phyloP scores from a whole-genome alignment of 2,888 invertebrate species.

The Mesorhabditis spiculigera region DNA sequence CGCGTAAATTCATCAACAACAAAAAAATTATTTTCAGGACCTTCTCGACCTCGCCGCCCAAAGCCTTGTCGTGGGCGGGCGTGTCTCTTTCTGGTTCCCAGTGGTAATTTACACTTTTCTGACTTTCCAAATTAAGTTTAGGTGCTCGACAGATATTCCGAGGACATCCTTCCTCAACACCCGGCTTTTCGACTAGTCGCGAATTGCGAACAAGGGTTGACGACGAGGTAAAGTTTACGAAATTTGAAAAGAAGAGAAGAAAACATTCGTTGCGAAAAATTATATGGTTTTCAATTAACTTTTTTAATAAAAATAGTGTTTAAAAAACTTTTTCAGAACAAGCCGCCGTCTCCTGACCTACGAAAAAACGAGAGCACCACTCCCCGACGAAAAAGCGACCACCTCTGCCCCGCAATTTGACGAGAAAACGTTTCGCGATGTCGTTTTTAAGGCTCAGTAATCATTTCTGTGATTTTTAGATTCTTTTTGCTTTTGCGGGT shows the following conservation, averaged over 20 bases:
- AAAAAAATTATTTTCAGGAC: slow-evolving; percentile 64
- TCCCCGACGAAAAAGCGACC: neutral
- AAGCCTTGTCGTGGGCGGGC: slow-evolving; percentile 73
- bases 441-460: neutral
- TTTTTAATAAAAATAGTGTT: neutral
- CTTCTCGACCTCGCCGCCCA: slow-evolving; percentile 78
- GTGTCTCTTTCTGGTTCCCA: slow-evolving; percentile 93
- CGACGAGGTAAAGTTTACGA: slow-evolving; percentile 15
- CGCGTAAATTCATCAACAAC: neutral
- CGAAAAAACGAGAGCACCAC: slow-evolving; percentile 32
- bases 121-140: neutral
- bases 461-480: neutral
- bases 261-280: slow-evolving; percentile 14
- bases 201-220: slow-evolving; percentile 85
- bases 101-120: slow-evolving; percentile 60
- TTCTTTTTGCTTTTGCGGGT: neutral
- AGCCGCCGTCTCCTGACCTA: slow-evolving; percentile 40
- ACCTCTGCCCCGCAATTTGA: neutral
- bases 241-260: neutral
- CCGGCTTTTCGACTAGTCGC: slow-evolving; percentile 74
- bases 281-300: slow-evolving; percentile 14
- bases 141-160: slow-evolving; percentile 58
- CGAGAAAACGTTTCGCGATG: neutral
- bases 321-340: slow-evolving; percentile 23
- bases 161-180: slow-evolving; percentile 74